Conservation (phyloP, 2,888 invertebrate species). For the Drosophila flavopinicola region DNA sequence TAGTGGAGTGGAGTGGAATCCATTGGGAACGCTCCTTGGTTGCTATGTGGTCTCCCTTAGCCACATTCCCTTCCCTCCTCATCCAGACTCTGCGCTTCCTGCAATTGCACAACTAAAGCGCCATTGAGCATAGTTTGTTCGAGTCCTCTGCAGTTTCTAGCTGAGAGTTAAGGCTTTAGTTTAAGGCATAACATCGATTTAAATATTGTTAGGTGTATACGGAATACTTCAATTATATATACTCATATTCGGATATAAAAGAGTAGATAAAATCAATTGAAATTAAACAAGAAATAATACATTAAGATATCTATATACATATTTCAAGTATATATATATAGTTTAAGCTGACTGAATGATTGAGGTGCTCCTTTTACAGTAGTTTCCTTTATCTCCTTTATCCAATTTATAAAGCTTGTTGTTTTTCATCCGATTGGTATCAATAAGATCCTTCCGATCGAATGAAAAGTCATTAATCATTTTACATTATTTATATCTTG, state of each 20-base stretch:
- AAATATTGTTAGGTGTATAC: background rate
- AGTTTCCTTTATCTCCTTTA: no score
- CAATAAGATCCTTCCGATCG: no score
- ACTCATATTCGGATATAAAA: background rate
- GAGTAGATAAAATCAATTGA: background rate
- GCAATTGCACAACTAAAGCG: constrained; percentile 27
- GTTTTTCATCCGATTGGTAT: no score
- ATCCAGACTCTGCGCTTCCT: background rate
- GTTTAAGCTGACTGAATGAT: no score
- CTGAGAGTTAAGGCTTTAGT: background rate
- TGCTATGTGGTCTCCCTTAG: background rate
- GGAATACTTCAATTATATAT: background rate
- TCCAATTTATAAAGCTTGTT: no score
- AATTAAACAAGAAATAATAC: background rate
- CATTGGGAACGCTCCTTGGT: constrained; percentile 17
- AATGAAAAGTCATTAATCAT: no score
- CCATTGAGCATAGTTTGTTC: constrained; percentile 29
- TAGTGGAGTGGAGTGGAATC: constrained; percentile 2
- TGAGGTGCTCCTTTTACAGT: no score
- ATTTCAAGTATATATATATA: no score
- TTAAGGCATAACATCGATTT: constrained; percentile 7
- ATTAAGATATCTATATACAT: no score
- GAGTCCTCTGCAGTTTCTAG: constrained; percentile 6
- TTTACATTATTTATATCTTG: no score
- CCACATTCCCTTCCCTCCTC: background rate